Conservation (phyloP, 2,797 vertebrate genomes). For the Typhlichthys eigenmanni region DNA sequence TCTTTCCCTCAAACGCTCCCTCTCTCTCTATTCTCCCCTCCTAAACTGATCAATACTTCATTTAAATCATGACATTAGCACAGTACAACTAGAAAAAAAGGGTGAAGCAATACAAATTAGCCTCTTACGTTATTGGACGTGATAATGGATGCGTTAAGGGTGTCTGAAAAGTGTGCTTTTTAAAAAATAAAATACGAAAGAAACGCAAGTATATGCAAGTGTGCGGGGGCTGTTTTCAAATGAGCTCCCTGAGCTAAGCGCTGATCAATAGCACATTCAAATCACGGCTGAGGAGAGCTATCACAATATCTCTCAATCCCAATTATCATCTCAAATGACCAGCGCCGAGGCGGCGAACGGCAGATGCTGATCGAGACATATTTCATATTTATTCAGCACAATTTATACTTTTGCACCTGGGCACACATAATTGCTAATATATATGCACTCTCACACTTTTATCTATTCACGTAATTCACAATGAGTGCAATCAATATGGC, state of each 20-base stretch:
- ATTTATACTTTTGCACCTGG: constrained; percentile 72
- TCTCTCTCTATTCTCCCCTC: constrained; percentile 87
- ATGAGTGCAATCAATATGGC: constrained; percentile 76
- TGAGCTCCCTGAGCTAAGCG: constrained; percentile 65
- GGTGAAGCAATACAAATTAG: constrained; percentile 63
- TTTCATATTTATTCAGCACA: constrained; percentile 77
- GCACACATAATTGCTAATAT: constrained; percentile 73
- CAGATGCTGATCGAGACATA: constrained; percentile 68
- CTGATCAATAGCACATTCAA: constrained; percentile 83
- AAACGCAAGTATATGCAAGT: constrained; percentile 65
- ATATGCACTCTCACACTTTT: constrained; percentile 79
- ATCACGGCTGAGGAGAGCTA: constrained; percentile 65
- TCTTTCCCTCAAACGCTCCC: constrained; percentile 84
- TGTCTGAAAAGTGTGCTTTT: constrained; percentile 41
- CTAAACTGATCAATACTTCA: constrained; percentile 91
- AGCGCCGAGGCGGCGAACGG: constrained; percentile 50
- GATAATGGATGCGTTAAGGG: constrained; percentile 36
- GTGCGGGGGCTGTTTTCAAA: constrained; percentile 64
- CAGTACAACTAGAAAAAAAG: constrained; percentile 72
- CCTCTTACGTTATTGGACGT: constrained; percentile 39
- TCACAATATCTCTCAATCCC: constrained; percentile 64
- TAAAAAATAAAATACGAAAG: constrained; percentile 53
- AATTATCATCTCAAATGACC: constrained; percentile 74
- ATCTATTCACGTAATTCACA: constrained; percentile 80
- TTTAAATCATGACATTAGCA: constrained; percentile 90